A percentile compares a stretch with the other conserved stretches of the same genome.
Evolutionary conservation across 2,797 vertebrate species (phyloP).

Genomic region (Stomatorhinus walkeri): DNA sequence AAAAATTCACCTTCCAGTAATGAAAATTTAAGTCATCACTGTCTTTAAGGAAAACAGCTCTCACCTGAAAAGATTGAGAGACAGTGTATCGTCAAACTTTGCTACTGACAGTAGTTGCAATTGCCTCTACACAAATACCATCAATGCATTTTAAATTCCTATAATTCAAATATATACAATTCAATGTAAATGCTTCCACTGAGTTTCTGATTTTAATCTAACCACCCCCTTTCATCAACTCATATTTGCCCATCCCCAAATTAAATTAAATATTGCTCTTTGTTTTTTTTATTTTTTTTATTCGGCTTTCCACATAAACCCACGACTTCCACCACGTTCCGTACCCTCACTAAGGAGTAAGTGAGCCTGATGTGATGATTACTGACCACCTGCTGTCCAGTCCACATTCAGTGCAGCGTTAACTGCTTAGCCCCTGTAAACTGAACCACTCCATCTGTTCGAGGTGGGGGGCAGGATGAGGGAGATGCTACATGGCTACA

Average conservation of each 20-base stretch:
- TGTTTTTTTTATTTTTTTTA: not conserved
- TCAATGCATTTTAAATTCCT: not conserved
- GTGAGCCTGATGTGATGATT: not conserved
- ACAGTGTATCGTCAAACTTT: not conserved
- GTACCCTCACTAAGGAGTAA: not conserved
- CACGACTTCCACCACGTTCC: not conserved
- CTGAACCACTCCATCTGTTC: not conserved
- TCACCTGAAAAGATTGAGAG: not conserved
- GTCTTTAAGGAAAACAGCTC: not conserved
- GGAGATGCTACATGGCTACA: not conserved
- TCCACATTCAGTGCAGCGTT: not conserved
- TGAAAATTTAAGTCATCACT: not conserved
- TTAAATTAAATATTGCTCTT: not conserved
- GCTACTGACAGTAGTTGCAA: not conserved
- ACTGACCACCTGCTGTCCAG: constrained; percentile 1
- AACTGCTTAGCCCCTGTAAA: constrained; percentile 12
- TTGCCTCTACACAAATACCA: not conserved
- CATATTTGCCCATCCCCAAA: not conserved
- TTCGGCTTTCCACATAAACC: not conserved
- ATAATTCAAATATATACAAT: not conserved
- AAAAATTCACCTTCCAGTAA: not conserved
- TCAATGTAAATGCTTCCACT: not conserved
- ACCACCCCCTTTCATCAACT: not conserved
- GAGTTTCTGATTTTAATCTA: not conserved
- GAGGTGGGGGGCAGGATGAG: no score